Evolutionary conservation across 2,797 vertebrate species (phyloP), one percentile per base, ranked within the genome.

Genomic region (Manis javanica): DNA sequence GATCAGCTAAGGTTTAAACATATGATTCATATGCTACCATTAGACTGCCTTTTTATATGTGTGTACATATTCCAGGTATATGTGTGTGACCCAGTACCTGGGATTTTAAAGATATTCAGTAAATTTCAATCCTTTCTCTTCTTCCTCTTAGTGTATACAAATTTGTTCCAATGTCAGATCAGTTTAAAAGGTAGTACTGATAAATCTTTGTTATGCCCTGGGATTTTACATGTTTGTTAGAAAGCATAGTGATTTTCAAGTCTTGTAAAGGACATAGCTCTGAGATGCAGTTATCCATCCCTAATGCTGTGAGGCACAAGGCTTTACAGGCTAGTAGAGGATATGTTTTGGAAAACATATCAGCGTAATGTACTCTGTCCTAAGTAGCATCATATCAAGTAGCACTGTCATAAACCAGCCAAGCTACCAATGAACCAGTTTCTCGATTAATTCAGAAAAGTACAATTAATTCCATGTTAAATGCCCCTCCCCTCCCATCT

Each of bases 401-500:
- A 87, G 68, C 7, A 51, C 4, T 42, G 15, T 63, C 74, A 29
- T 55, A 92, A 93, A 53, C 53, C 83, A 87, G 59, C 61, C 14
- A 92, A 39, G 19, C 23, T 91, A 51, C 39, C 37, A 18, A 53
- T 12, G 42, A 86, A 90, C 31, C 46, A 61, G 31, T 68, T 81
- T 91, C 29, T 74, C 94, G 66, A 91, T 71, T 57, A 91, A 88
- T 61, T 92, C 72, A 42, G 55, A 87, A 90, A 89, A 10, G 4
- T 84, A 59, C 51, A 89, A 91, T 94, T n/a, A 75, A 55, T 37
- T 53, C 3, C 34, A 72, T 63, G 83, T 83, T 75, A 49, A 72
- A 53, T 23, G 29, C 13, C 4, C n/a, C 18, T 0, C 2, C 7
- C 3, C 5, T 29, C n/a, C 6, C 0, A 13, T 19, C 14, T 51